A percentile compares a stretch with the other conserved stretches of the same genome.
Conservation (phyloP, 2,797 vertebrate genomes). For the Catharus ustulatus region DNA sequence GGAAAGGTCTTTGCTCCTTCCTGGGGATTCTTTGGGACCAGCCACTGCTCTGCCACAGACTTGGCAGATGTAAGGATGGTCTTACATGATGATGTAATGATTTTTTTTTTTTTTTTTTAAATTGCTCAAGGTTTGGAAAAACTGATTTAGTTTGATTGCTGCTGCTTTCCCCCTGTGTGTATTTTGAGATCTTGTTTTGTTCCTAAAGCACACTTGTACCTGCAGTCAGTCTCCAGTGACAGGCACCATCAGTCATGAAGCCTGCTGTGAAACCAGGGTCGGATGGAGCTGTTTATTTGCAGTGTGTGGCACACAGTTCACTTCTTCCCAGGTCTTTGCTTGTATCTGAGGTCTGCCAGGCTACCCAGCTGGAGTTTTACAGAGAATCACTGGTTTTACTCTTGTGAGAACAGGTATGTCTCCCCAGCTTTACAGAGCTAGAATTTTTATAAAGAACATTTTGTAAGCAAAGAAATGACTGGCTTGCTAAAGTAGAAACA, state of each 20-base stretch:
- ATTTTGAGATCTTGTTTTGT: background rate
- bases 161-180: accelerated
- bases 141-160: background rate
- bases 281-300: background rate
- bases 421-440: background rate
- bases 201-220: background rate
- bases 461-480: background rate
- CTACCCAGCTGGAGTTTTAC: background rate
- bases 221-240: background rate
- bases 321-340: background rate
- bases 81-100: background rate
- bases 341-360: background rate
- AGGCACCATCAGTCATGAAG: background rate
- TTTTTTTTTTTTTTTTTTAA: accelerated
- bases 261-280: background rate
- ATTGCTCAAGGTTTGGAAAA: background rate
- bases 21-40: background rate
- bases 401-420: background rate
- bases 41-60: background rate
- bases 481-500: background rate
- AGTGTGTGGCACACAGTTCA: background rate
- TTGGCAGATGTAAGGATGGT: background rate
- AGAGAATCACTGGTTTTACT: background rate
- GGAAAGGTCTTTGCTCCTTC: background rate
- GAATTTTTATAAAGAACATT: background rate